Evolutionary conservation across 2,113 vertebrate species (phyloP).

Genomic region (Triplophysa rosa): DNA sequence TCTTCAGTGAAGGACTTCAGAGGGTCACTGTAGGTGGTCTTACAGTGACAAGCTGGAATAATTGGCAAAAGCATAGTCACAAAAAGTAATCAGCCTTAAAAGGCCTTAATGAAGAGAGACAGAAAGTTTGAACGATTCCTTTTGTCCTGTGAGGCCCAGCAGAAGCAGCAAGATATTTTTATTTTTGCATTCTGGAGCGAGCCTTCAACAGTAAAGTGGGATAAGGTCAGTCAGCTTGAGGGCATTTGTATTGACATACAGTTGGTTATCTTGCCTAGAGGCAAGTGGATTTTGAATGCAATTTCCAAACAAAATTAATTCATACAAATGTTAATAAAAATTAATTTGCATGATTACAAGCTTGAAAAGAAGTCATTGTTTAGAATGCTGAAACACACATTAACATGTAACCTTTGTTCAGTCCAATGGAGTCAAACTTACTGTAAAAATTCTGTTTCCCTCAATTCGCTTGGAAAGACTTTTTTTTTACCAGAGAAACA

Average conservation of each 20-base stretch:
- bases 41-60: conserved; percentile 48
- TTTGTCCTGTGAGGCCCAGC: conserved; percentile 62
- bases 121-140: conserved; percentile 62
- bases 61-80: conserved; percentile 50
- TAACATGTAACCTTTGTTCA: too few relatives aligned
- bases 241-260: conserved; percentile 28
- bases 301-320: too few relatives aligned
- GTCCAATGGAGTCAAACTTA: too few relatives aligned
- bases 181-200: conserved; percentile 33
- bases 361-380: too few relatives aligned
- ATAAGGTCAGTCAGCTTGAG: conserved; percentile 62
- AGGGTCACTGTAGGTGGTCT: conserved; percentile 43
- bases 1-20: conserved; percentile 47
- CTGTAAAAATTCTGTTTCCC: too few relatives aligned
- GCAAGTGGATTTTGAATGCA: not conserved
- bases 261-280: not conserved
- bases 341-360: too few relatives aligned
- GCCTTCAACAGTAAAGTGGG: conserved; percentile 60
- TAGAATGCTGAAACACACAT: too few relatives aligned
- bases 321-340: too few relatives aligned
- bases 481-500: too few relatives aligned
- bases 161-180: conserved; percentile 20
- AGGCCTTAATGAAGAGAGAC: conserved; percentile 60
- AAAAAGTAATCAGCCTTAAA: conserved; percentile 54
- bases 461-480: too few relatives aligned